Percentiles rank a stretch among this genome's conserved stretches.
These are phyloP conservation scores for Aricia agestis DNA, from an alignment of 1,140 invertebrate species.

Conservation along the genomic window DNA sequence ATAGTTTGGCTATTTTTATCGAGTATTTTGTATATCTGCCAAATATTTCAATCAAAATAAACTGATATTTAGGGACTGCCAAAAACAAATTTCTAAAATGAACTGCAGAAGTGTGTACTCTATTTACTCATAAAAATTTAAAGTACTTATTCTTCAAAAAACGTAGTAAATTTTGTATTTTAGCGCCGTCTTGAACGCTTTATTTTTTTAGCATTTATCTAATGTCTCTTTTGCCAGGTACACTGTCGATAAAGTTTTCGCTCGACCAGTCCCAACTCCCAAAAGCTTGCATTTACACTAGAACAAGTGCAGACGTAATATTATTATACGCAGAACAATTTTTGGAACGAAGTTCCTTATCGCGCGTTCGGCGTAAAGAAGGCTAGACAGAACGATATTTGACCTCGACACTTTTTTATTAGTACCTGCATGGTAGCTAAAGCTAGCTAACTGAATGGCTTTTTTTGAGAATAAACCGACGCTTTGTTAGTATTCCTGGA, in stretches of 20 bases:
- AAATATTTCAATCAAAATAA: slow-evolving; percentile 39
- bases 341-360: too few relatives aligned
- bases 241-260: background rate
- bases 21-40: slow-evolving; percentile 34
- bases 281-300: too few relatives aligned
- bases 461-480: too few relatives aligned
- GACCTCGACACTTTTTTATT: too few relatives aligned
- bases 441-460: too few relatives aligned
- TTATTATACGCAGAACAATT: too few relatives aligned
- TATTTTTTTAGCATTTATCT: background rate
- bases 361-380: too few relatives aligned
- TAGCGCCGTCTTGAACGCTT: background rate
- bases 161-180: background rate
- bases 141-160: background rate
- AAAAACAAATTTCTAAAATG: slow-evolving; percentile 16
- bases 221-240: background rate
- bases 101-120: background rate
- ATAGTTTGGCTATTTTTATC: slow-evolving; percentile 34
- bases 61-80: slow-evolving; percentile 20
- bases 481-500: too few relatives aligned
- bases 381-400: too few relatives aligned
- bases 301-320: too few relatives aligned
- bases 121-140: background rate
- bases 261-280: too few relatives aligned
- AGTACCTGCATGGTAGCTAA: too few relatives aligned